Percentiles rank a stretch among this genome's conserved stretches.
phyloP scores from a whole-genome alignment of 2,888 invertebrate species.

The Phyllotreta striolata region DNA sequence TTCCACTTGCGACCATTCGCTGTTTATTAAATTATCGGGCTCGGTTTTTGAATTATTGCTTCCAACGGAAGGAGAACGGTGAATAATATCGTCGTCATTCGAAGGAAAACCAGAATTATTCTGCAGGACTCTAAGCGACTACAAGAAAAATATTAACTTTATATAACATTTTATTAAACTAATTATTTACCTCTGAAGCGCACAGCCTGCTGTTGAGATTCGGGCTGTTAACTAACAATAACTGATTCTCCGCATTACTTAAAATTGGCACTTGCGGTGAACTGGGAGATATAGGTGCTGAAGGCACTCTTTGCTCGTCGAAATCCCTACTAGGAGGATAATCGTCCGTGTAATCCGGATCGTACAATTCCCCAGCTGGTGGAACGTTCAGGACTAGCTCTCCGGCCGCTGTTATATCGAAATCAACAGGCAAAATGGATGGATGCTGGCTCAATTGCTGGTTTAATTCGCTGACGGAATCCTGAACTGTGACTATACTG shows the following conservation, averaged over 20 bases:
- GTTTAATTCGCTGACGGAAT: constrained; percentile 87
- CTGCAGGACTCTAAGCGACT: constrained; percentile 76
- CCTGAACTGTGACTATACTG: constrained; percentile 90
- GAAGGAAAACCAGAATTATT: constrained; percentile 73
- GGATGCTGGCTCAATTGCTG: constrained; percentile 89
- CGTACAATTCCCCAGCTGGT: constrained; percentile 66
- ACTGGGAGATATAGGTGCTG: constrained; percentile 75
- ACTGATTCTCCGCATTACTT: constrained; percentile 81
- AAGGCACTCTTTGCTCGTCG: constrained; percentile 82
- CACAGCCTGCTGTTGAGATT: constrained; percentile 66
- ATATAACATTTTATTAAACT: background rate
- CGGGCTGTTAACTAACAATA: constrained; percentile 78
- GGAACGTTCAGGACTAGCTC: constrained; percentile 74
- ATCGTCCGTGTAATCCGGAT: constrained; percentile 64
- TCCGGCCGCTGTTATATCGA: constrained; percentile 84
- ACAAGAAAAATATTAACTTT: constrained; percentile 29
- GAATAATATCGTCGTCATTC: constrained; percentile 61
- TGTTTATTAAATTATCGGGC: constrained; percentile 76
- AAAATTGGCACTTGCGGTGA: constrained; percentile 79
- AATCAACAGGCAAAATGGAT: constrained; percentile 90
- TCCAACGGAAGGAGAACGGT: constrained; percentile 70
- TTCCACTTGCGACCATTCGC: constrained; percentile 97
- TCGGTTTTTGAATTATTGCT: constrained; percentile 73
- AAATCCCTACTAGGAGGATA: constrained; percentile 64
- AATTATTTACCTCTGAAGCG: constrained; percentile 74